phyloP scores from a whole-genome alignment of 2,888 invertebrate genomes.

The Sesamia inferens region DNA sequence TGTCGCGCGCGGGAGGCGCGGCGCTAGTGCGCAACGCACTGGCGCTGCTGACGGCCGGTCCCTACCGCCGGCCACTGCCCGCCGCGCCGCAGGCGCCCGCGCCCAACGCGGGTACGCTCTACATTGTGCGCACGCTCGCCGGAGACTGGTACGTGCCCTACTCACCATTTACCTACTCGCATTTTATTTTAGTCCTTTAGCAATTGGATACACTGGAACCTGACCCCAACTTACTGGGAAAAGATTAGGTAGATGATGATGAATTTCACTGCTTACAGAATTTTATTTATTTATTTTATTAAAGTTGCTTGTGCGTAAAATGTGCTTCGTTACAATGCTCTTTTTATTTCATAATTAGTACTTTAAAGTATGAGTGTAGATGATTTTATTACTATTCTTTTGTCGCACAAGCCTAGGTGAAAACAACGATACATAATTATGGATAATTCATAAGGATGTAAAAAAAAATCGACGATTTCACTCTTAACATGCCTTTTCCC shows the following conservation, averaged over 20 bases:
- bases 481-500: not conserved
- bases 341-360: not conserved
- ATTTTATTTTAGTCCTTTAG: not conserved
- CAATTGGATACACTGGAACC: not conserved
- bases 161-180: too few species aligned
- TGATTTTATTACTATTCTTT: not conserved
- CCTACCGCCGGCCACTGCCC: slow-evolving; percentile 86
- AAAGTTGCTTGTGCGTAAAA: not conserved
- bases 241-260: not conserved
- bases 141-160: slow-evolving; percentile 82
- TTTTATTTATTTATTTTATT: not conserved
- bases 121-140: slow-evolving; percentile 86
- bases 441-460: too few species aligned
- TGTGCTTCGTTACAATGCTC: not conserved
- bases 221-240: not conserved
- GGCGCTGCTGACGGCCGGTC: slow-evolving; percentile 82
- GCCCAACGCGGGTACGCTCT: slow-evolving; percentile 77
- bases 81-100: slow-evolving; percentile 84
- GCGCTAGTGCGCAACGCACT: slow-evolving; percentile 80
- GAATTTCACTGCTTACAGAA: not conserved
- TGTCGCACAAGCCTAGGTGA: not conserved
- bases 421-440: not conserved
- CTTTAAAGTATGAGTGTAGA: not conserved
- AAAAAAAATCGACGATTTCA: not conserved
- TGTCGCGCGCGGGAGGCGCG: slow-evolving; percentile 83